Conservation (phyloP, 2,113 vertebrate genomes). For the Coracopsis vasa region DNA sequence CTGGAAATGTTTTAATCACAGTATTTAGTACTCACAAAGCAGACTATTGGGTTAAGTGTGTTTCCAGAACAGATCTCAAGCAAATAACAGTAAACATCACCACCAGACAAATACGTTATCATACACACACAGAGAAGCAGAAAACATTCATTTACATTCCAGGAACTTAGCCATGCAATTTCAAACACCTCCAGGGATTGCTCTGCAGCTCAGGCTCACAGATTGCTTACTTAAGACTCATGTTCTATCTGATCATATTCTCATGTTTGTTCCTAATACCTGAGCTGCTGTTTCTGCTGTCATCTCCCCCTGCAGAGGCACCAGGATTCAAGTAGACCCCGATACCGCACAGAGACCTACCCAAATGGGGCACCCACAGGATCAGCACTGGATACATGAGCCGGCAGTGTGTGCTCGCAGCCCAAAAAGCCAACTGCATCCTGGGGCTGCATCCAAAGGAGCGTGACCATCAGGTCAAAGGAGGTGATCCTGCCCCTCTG, state of each 20-base stretch:
- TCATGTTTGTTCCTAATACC: neutral
- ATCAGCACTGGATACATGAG: neutral
- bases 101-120: neutral
- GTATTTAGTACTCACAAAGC: neutral
- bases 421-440: neutral
- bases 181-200: neutral
- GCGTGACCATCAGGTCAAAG: accelerated
- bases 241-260: neutral
- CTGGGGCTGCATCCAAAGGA: neutral
- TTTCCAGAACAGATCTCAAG: neutral
- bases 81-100: neutral
- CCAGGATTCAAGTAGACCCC: neutral
- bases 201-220: neutral
- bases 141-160: neutral
- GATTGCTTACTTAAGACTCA: neutral
- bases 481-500: too few species aligned
- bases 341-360: neutral
- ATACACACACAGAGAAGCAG: neutral
- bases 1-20: neutral
- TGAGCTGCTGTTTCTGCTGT: accelerated
- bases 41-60: neutral
- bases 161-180: neutral
- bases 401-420: neutral
- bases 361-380: neutral
- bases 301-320: neutral